phyloP scores from a whole-genome alignment of 2,797 vertebrate species.

The Oophaga sylvatica region DNA sequence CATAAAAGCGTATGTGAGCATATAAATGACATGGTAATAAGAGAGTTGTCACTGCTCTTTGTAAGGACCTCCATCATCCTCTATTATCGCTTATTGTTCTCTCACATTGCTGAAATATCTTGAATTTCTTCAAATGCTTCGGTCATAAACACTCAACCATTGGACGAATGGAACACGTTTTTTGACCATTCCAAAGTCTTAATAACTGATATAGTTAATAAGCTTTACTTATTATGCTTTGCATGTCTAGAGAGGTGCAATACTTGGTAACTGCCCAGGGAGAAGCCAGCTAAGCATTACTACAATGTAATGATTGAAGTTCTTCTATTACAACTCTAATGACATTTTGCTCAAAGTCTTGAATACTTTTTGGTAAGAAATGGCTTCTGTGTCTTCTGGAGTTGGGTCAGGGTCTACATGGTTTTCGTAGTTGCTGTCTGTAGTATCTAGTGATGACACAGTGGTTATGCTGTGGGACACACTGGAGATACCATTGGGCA shows the following conservation, averaged over 20 bases:
- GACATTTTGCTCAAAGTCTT: conserved; percentile 72
- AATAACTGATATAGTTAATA: not conserved
- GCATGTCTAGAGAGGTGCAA: not conserved
- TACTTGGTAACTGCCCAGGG: not conserved
- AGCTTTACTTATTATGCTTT: not conserved
- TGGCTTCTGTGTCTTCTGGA: conserved; percentile 51
- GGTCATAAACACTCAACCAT: not conserved
- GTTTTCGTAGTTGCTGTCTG: conserved; percentile 71
- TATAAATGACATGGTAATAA: no score
- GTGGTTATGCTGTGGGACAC: conserved; percentile 53
- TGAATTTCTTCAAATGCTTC: not conserved
- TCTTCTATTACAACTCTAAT: conserved; percentile 76
- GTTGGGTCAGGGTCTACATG: conserved; percentile 62
- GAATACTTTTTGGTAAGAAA: conserved; percentile 69
- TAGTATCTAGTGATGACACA: conserved; percentile 68
- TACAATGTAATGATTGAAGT: not conserved
- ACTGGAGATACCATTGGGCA: conserved; percentile 31
- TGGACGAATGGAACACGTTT: not conserved
- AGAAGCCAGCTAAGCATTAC: not conserved
- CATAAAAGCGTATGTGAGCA: not conserved
- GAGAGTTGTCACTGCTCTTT: not conserved
- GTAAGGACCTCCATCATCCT: not conserved
- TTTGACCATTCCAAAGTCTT: not conserved
- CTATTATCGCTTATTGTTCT: not conserved
- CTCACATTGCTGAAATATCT: not conserved